phyloP scores from a whole-genome alignment of 1,140 invertebrate genomes.

The Papilio polytes region DNA sequence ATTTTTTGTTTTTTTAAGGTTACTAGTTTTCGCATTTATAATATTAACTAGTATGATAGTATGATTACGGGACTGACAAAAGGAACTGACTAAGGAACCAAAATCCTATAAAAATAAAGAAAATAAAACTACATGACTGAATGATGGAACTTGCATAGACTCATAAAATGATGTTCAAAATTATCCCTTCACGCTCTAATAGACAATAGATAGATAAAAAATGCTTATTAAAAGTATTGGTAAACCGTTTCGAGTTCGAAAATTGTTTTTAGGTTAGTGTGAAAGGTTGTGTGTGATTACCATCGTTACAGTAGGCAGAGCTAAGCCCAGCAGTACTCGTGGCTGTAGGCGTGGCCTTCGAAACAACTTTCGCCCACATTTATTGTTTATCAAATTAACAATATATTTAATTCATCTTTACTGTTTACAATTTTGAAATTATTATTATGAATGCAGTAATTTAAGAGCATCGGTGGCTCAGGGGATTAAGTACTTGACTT shows the following conservation, averaged over 20 bases:
- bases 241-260: neutral
- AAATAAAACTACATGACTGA: too few species aligned
- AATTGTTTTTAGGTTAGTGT: neutral
- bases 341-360: conserved; percentile 1
- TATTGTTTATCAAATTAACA: conserved; percentile 7
- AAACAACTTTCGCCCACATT: conserved; percentile 22
- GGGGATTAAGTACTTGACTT: neutral
- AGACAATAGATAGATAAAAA: too few species aligned
- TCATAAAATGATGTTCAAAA: too few species aligned
- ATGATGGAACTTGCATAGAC: too few species aligned
- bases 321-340: neutral
- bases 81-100: too few species aligned
- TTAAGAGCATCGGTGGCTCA: neutral
- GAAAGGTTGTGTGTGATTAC: neutral
- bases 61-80: too few species aligned
- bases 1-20: too few species aligned
- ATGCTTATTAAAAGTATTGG: too few species aligned
- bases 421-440: neutral
- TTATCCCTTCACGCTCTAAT: too few species aligned
- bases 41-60: too few species aligned
- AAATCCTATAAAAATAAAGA: too few species aligned
- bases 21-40: too few species aligned
- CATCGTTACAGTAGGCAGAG: neutral
- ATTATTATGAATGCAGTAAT: neutral
- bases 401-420: neutral